Base-by-base conservation (phyloP, 2,888 invertebrate genomes). In the Eustalomyia histrio region DNA sequence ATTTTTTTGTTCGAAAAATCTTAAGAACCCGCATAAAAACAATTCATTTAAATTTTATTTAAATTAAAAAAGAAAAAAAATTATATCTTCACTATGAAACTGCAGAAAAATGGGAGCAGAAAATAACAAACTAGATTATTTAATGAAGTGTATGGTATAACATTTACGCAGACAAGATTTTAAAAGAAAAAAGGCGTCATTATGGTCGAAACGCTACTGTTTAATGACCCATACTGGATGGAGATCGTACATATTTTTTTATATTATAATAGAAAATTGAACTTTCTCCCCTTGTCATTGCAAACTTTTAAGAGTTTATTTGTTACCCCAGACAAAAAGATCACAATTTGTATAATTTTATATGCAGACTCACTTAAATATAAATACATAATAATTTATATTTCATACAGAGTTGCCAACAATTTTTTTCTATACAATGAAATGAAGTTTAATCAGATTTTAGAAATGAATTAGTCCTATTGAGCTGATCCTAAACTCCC, bases 21-120 rank as follows among this genome's bases (percentile, higher is more conserved):
- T 60, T 60, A 78, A 69, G 65, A 81, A 50, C 80, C 80, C 80
- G 80, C 80, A 81, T 81, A 55, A 69, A 69, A 76, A 47, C 55
- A 74, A 80, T 72, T 75, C 16, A 72, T 60, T 65, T 71, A 53
- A 68, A 68, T 55, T 16, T 21, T 24, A 9, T 67, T 60, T 52
- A 43, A 65, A 55, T 57, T 43, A 35, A 47, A 29, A 52, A 35
- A 47, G 39, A 52, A 72, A 74, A 76, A 65, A 55, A 17, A 60
- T 61, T 61, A 47, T 47, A 47, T 47, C 43, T n/a, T 4, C 1
- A 47, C 43, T 47, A 29, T 29, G 7, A 4, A 29, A 47, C 43
- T 18, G 14, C 12, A 9, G 21, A 63, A 12, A 29, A 63, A 50
- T 9, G 8, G 14, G 6, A 53, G 17, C n/a, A 29, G 9, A 33